Evolutionary conservation across 2,797 vertebrate genomes (phyloP).

Genomic region (Characodon lateralis): DNA sequence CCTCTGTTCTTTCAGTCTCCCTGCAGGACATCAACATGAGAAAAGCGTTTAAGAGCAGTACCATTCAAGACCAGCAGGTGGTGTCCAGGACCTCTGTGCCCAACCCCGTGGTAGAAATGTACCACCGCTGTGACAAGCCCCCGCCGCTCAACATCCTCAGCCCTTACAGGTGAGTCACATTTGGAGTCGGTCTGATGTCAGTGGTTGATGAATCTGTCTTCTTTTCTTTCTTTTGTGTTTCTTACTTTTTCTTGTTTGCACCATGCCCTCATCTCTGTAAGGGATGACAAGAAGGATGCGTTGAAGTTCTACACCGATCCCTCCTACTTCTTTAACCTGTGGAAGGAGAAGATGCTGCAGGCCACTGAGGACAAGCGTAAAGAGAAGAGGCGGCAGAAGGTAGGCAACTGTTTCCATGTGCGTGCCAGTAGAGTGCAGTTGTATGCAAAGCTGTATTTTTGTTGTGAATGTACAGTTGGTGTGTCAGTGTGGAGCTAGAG

Average conservation of each 20-base stretch:
- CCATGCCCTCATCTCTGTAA: conserved; percentile 31
- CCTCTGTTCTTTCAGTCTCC: conserved; percentile 78
- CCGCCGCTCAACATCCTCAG: conserved; percentile 92
- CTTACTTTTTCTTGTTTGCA: not conserved
- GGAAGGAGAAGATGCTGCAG: conserved; percentile 96
- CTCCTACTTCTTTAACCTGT: conserved; percentile 93
- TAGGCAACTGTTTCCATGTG: conserved; percentile 36
- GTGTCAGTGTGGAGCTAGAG: not conserved
- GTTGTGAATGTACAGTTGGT: not conserved
- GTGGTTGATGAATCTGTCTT: not conserved
- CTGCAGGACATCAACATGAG: conserved; percentile 95
- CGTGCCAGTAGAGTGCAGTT: not conserved
- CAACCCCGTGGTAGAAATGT: conserved; percentile 92
- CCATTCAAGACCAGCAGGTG: conserved; percentile 93
- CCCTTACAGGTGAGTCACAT: conserved; percentile 83
- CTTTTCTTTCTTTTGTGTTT: too few relatives aligned
- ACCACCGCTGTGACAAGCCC: conserved; percentile 90
- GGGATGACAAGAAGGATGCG: conserved; percentile 91
- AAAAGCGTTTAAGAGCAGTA: conserved; percentile 94
- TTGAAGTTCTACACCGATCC: conserved; percentile 93
- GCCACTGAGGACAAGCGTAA: conserved; percentile 93
- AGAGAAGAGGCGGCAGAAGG: conserved; percentile 92
- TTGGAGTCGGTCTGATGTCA: not conserved
- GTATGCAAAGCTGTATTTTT: not conserved
- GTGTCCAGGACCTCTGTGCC: conserved; percentile 90